phyloP scores from a whole-genome alignment of 2,797 vertebrate species.

The Botia kubotai region DNA sequence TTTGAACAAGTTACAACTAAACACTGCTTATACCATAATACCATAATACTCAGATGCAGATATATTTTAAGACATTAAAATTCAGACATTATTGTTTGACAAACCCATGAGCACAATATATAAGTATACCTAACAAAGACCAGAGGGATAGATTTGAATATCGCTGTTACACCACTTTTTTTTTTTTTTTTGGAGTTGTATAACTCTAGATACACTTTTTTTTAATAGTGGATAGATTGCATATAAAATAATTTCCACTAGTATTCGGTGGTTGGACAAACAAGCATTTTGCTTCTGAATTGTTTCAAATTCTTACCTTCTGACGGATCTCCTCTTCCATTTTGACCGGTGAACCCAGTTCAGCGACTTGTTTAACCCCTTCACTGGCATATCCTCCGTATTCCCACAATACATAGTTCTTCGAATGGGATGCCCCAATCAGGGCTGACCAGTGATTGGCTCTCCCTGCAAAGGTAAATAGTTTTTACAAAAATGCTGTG shows the following conservation, averaged over 20 bases:
- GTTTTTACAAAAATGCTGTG: neutral
- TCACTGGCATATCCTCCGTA: conserved; percentile 92
- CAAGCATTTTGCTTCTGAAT: no score
- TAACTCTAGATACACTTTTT: neutral
- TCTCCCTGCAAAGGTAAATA: conserved; percentile 77
- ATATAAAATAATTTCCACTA: neutral
- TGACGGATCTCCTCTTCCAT: conserved; percentile 99
- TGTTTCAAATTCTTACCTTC: conserved; percentile 80
- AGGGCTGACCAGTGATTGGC: conserved; percentile 99
- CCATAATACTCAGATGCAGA: neutral
- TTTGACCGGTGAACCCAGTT: conserved; percentile 95
- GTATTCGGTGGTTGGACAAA: neutral
- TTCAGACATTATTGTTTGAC: neutral
- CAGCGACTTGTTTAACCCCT: conserved; percentile 93
- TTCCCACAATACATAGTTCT: conserved; percentile 95
- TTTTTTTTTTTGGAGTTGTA: neutral
- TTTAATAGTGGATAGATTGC: neutral
- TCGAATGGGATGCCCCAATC: conserved; percentile 95
- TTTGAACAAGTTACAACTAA: neutral
- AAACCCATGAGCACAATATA: neutral
- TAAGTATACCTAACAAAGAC: neutral
- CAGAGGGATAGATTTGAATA: neutral
- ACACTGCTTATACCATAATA: neutral
- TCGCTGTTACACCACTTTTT: neutral
- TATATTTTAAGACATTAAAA: neutral